Evolutionary conservation across 2,888 invertebrate genomes (phyloP).

Genomic region (Xanthia icteritia): DNA sequence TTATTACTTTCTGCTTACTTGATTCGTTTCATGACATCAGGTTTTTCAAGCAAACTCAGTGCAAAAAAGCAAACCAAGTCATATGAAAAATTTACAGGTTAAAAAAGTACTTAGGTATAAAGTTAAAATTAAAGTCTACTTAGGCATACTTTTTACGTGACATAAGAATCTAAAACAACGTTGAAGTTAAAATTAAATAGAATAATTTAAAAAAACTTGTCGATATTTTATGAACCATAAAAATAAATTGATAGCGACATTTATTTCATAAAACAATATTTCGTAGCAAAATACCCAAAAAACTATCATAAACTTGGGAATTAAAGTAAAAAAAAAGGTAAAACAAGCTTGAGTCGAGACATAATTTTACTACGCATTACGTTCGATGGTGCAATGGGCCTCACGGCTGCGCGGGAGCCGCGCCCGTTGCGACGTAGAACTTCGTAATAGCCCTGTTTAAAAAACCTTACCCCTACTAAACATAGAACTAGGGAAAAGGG

Average conservation of each 20-base stretch:
- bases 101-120: no score
- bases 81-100: no score
- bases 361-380: conserved; percentile 47
- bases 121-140: not conserved
- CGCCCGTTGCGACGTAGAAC: conserved; percentile 41
- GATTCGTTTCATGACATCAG: not conserved
- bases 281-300: not conserved
- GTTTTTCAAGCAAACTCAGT: not conserved
- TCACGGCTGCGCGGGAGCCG: conserved; percentile 41
- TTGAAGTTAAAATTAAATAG: not conserved
- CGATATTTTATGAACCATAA: not conserved
- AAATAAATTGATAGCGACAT: not conserved
- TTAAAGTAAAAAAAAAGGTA: conserved; percentile 9
- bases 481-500: not conserved
- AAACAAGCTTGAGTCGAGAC: conserved; percentile 12
- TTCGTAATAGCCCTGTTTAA: conserved; percentile 50
- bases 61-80: no score
- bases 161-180: not conserved
- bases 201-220: not conserved
- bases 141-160: not conserved
- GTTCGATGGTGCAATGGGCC: conserved; percentile 45
- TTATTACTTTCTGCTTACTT: conserved; percentile 17
- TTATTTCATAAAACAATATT: conserved; percentile 14
- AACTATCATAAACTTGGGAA: not conserved
- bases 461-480: not conserved